Percentiles rank a stretch among this genome's conserved stretches.
These are phyloP conservation scores for Anastrepha ludens DNA, from an alignment of 1,140 invertebrate genomes.

Conservation along the genomic window DNA sequence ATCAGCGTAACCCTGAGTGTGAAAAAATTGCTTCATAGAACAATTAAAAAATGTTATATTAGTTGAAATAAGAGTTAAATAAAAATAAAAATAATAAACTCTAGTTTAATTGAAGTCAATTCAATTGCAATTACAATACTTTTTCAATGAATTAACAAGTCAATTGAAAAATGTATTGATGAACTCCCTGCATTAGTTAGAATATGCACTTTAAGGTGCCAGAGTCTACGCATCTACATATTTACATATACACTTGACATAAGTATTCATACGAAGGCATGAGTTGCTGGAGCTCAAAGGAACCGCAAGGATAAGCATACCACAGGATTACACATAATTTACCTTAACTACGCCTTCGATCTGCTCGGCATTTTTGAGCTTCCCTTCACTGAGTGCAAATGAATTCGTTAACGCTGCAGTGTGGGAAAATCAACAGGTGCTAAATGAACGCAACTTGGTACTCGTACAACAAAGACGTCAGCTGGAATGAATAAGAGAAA, in stretches of 20 bases:
- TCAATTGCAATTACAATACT: too few species aligned
- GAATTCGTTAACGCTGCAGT: not conserved
- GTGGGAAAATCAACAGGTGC: conserved; percentile 73
- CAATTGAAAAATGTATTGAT: too few species aligned
- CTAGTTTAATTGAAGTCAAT: too few species aligned
- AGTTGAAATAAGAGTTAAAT: too few species aligned
- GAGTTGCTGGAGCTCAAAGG: not conserved
- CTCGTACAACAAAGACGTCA: not conserved
- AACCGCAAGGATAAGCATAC: not conserved
- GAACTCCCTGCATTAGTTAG: too few species aligned
- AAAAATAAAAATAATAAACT: too few species aligned
- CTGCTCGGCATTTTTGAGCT: not conserved
- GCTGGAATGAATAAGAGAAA: not conserved
- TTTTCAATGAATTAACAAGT: too few species aligned
- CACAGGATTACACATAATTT: not conserved
- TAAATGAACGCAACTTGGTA: conserved; percentile 19
- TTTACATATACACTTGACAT: not conserved
- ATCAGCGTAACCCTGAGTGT: too few species aligned
- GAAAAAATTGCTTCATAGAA: too few species aligned
- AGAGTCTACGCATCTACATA: not conserved
- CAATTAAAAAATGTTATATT: too few species aligned
- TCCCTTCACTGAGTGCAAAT: not conserved
- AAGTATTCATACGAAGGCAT: not conserved
- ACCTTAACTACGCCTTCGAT: not conserved
- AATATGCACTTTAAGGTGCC: too few species aligned